Base-by-base conservation (phyloP, 2,797 vertebrate species). In the Pogonophryne albipinna region DNA sequence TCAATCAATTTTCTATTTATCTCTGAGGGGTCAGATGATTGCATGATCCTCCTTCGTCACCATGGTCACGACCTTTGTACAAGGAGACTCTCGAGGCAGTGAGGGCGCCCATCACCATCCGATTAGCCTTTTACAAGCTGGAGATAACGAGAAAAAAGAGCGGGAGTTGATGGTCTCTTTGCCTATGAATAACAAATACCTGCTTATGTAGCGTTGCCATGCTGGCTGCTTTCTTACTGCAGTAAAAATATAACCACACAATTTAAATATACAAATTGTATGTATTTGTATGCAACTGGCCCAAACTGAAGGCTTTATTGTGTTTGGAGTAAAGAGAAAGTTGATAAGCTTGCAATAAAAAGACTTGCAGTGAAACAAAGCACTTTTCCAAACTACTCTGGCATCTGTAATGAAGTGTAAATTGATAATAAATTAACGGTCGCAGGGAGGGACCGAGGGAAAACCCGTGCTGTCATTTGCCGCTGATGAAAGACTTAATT, bases 401-500 rank as follows among this genome's bases (percentile, higher is more conserved):
- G 34, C 84, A 74, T 87, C 78, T 81, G 59, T 68, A 81, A 85
- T 90, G 76, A 89, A 77, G 67, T 87, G 72, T 59, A 83, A 87
- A 85, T 85, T 90, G 78, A 84, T 84, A 73, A 80, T 88, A 77
- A 83, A 89, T 85, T 73, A 69, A 82, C 10, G 74, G 70, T 71
- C 17, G 4, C 61, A 51, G 44, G 16, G 66, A 69, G 76, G 77
- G 61, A 27, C 27, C 1, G 27, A 44, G 76, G 3, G 34, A 56
- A 27, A 70, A 44, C 61, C 44, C 58, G 1, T n/a, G 57, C 65
- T 82, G 83, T 74, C 67, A 34, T 80, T 86, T 68, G 78, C 57
- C 8, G 50, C 73, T 79, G 79, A 27, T 27, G 23, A 4, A 93
- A 91, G 83, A 88, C 79, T 80, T 84, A 89, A 92, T 93, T 91